These are phyloP conservation scores for Chelon auratus DNA, from an alignment of 2,797 vertebrate species.

Conservation along the genomic window DNA sequence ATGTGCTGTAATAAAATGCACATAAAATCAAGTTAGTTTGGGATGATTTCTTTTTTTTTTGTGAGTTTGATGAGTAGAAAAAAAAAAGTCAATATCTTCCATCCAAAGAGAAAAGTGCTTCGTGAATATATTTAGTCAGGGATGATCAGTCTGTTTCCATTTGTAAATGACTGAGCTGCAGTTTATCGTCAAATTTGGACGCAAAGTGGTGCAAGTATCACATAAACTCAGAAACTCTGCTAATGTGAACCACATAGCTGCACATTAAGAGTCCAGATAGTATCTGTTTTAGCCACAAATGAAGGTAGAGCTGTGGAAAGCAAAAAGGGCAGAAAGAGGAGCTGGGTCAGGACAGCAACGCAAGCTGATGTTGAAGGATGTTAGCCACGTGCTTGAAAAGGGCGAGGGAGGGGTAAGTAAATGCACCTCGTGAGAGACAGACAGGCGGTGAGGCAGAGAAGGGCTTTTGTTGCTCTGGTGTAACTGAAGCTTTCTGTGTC, in stretches of 20 bases:
- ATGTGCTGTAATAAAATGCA: conserved; percentile 14
- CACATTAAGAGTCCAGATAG: not conserved
- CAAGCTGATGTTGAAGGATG: conserved; percentile 45
- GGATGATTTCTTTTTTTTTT: not conserved
- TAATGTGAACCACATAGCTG: conserved; percentile 12
- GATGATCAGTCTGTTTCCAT: conserved; percentile 29
- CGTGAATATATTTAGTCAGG: conserved; percentile 25
- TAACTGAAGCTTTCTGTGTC: conserved; percentile 69
- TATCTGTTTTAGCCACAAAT: conserved; percentile 10
- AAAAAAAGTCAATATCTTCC: not conserved
- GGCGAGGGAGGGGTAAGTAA: conserved; percentile 25
- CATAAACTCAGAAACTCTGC: not conserved
- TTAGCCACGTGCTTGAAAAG: conserved; percentile 35
- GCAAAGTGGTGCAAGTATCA: not conserved
- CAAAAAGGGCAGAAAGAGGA: conserved; percentile 26
- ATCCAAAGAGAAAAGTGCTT: conserved; percentile 8
- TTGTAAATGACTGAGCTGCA: conserved; percentile 1
- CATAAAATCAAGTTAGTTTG: not conserved
- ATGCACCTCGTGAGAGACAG: conserved; percentile 62
- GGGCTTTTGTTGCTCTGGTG: conserved; percentile 67
- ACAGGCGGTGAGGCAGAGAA: conserved; percentile 56
- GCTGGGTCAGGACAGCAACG: conserved; percentile 38
- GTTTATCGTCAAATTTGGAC: not conserved
- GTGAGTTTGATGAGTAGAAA: not conserved
- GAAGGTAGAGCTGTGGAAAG: not conserved